Percentiles rank a stretch among this genome's conserved stretches.
Conservation (phyloP, 2,888 invertebrate genomes). For the Caenorhabditis sinica region DNA sequence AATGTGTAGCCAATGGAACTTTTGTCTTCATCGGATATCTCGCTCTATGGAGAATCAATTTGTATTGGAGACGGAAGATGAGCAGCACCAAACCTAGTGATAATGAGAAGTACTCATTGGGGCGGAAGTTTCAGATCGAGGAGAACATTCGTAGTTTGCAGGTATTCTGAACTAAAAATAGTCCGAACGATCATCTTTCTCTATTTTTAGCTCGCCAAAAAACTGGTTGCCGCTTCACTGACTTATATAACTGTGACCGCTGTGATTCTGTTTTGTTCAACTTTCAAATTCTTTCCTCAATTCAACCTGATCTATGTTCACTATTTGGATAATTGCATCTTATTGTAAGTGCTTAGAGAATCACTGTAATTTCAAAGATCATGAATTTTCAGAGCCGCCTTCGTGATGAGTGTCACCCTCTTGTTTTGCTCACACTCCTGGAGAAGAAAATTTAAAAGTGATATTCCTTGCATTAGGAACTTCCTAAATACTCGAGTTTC, state of each 20-base stretch:
- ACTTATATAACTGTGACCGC: constrained; percentile 16
- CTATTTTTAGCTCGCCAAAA: constrained; percentile 27
- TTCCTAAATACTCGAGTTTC: background rate
- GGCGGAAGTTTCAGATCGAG: constrained; percentile 12
- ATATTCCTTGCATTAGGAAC: background rate
- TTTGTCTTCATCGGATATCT: constrained; percentile 26
- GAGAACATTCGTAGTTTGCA: constrained; percentile 21
- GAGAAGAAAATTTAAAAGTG: constrained; percentile 8
- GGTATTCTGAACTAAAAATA: background rate
- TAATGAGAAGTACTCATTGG: background rate
- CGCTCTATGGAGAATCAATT: constrained; percentile 20
- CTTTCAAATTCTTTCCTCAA: constrained; percentile 5
- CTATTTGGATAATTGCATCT: constrained; percentile 20
- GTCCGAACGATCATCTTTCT: background rate
- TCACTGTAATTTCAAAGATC: background rate
- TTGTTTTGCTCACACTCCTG: constrained; percentile 30
- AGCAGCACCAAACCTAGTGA: background rate
- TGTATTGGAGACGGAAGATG: constrained; percentile 27
- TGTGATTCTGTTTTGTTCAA: background rate
- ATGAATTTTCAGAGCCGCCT: constrained; percentile 36
- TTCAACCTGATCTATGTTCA: background rate
- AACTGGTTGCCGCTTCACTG: constrained; percentile 17
- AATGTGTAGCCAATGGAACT: constrained; percentile 32
- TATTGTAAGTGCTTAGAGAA: background rate
- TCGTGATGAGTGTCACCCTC: constrained; percentile 26